These are phyloP conservation scores for Neogobius melanostomus DNA, from an alignment of 2,113 vertebrate species.

Conservation along the genomic window DNA sequence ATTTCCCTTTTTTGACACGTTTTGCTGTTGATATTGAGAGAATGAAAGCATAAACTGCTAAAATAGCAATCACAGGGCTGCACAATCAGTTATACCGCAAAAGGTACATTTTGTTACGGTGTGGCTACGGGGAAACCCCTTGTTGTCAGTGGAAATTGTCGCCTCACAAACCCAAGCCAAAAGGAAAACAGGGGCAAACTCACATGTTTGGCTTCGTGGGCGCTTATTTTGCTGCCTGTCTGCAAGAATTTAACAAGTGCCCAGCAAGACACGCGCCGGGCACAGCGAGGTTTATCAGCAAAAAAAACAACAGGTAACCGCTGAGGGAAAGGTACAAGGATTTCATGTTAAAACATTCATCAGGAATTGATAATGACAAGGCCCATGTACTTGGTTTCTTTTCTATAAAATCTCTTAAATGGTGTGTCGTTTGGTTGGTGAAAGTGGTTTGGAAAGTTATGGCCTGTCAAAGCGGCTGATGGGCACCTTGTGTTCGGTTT, in stretches of 20 bases:
- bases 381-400: no score
- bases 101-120: neutral
- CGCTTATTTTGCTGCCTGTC: constrained; percentile 30
- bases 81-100: neutral
- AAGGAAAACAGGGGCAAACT: neutral
- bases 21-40: no score
- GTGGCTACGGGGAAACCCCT: constrained; percentile 30
- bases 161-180: constrained; percentile 15
- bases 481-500: constrained; percentile 41
- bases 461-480: constrained; percentile 47
- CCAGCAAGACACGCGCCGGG: constrained; percentile 1
- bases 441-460: constrained; percentile 29
- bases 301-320: no score
- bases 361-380: no score
- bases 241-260: constrained; percentile 36
- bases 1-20: no score
- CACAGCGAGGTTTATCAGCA: constrained; percentile 4
- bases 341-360: no score
- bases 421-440: no score
- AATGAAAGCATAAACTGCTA: no score
- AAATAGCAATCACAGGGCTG: no score
- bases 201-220: neutral
- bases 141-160: constrained; percentile 32
- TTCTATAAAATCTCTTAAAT: no score
- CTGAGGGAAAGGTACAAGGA: no score